Evolutionary conservation across 2,888 invertebrate genomes (phyloP).

Genomic region (Macrophya annulata): DNA sequence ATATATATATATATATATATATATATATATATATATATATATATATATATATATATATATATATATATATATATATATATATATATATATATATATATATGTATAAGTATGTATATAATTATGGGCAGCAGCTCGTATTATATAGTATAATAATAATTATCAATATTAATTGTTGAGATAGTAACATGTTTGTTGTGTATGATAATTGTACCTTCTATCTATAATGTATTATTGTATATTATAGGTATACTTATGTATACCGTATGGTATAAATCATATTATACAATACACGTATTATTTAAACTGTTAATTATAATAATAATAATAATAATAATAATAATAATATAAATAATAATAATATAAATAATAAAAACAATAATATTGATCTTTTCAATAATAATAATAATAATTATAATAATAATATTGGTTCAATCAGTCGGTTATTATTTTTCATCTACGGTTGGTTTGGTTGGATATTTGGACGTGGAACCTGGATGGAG

Average conservation of each 20-base stretch:
- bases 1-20: neutral
- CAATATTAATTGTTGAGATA: neutral
- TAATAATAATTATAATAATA: constrained; percentile 3
- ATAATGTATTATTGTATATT: neutral
- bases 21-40: neutral
- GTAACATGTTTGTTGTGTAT: neutral
- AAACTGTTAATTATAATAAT: neutral
- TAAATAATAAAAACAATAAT: neutral
- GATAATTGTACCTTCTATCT: neutral
- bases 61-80: too few relatives aligned
- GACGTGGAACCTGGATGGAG: constrained; percentile 79
- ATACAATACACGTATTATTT: neutral
- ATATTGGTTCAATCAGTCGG: constrained; percentile 40
- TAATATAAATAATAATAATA: constrained; percentile 12
- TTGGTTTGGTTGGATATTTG: constrained; percentile 66
- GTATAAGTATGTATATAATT: neutral
- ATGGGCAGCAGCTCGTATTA: neutral
- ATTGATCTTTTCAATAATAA: constrained; percentile 32
- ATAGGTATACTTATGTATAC: too few relatives aligned
- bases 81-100: neutral
- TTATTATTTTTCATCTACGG: constrained; percentile 40
- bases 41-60: neutral
- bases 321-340: neutral
- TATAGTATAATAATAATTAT: neutral
- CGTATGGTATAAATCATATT: too few relatives aligned